Evolutionary conservation across 35 echinoderm and acorn worm species (phyloP).

Genomic region (Apostichopus parvimensis): DNA sequence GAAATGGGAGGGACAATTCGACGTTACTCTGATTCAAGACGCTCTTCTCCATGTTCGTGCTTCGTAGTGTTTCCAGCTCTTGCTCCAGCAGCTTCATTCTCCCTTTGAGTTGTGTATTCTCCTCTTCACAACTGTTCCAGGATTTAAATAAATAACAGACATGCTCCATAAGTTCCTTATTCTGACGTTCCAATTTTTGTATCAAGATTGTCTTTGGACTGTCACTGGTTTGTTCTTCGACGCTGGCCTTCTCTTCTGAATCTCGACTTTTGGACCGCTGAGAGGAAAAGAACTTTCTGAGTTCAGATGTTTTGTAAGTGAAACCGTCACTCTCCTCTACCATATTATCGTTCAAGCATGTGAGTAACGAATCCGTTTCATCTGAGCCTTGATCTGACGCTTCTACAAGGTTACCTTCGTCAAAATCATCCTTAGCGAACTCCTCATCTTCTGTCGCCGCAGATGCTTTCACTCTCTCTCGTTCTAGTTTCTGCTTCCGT

Average conservation of each 20-base stretch:
- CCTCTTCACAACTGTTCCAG: slow-evolving; percentile 33
- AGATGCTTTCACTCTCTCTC: slow-evolving; percentile 18
- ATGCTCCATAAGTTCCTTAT: slow-evolving; percentile 33
- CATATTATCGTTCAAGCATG: slow-evolving; percentile 28
- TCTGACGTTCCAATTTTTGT: slow-evolving; percentile 10
- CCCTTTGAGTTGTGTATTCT: slow-evolving; percentile 7
- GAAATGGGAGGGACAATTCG: slow-evolving; percentile 23
- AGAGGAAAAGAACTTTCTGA: neutral
- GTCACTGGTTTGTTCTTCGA: neutral
- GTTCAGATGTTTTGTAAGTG: neutral
- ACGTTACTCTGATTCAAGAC: neutral
- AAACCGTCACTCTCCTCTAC: slow-evolving; percentile 13
- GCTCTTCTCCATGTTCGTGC: neutral
- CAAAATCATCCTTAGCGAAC: neutral
- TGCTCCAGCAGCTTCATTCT: slow-evolving; percentile 9
- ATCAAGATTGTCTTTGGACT: slow-evolving; percentile 7
- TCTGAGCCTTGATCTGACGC: neutral
- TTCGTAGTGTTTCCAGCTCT: slow-evolving; percentile 41
- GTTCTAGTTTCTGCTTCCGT: slow-evolving; percentile 8
- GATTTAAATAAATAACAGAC: slow-evolving; percentile 2
- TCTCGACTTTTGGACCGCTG: slow-evolving; percentile 32
- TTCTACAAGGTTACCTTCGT: neutral
- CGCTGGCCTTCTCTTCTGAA: neutral
- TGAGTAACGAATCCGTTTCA: slow-evolving; percentile 24
- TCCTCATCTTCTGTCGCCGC: neutral